Base-by-base conservation (phyloP, 37 sponge, comb jelly and placozoan species). In the Eunapius fragilis region DNA sequence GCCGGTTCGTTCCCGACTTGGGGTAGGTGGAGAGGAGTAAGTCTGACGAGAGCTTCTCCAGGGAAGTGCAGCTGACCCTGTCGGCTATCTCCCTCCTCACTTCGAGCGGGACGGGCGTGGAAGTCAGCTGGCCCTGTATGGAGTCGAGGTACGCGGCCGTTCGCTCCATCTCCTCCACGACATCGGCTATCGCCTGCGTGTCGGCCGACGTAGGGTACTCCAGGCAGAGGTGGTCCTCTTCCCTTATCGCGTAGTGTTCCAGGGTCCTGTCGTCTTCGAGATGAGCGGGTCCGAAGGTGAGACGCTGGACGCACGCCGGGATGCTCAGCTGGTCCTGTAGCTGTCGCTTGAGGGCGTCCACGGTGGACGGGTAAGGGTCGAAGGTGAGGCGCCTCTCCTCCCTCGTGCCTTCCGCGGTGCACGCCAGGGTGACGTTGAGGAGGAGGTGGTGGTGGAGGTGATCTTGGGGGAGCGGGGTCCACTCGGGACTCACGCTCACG, bases 1-100 rank as follows among this genome's bases (percentile, higher is more conserved):
- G 71, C n/a, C 78, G 86, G 71, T 86, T 86, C n/a, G 86, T 70
- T 25, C 75, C 47, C 2, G 79, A 41, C 28, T 23, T 32, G 2
- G 81, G 70, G 34, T 27, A 31, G 13, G 32, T 12, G 32, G 74
- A 73, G 19, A 58, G 58, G n/a, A 80, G 68, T 32, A 69, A 80
- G 10, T 67, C 32, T 68, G 34, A 34, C 7, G 86, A 71, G 24
- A 86, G 27, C 32, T 12, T 37, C 77, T 86, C 86, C 6, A 68
- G 48, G 22, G 28, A 6, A 3, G 37, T 14, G 37, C 69, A 23
- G 37, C 33, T 22, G 4, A 80, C 24, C 13, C 69, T 80, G 19
- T 69, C 19, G 0, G 69, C 14, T 9, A 80, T 80, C 68, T 28
- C 34, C 10, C 37, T 28, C 32, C 32, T 25, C 5, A 78, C 25